Evolutionary conservation across 2,888 invertebrate species (phyloP), one percentile per base, ranked within the genome.

Genomic region (Lampropteryx suffumata): DNA sequence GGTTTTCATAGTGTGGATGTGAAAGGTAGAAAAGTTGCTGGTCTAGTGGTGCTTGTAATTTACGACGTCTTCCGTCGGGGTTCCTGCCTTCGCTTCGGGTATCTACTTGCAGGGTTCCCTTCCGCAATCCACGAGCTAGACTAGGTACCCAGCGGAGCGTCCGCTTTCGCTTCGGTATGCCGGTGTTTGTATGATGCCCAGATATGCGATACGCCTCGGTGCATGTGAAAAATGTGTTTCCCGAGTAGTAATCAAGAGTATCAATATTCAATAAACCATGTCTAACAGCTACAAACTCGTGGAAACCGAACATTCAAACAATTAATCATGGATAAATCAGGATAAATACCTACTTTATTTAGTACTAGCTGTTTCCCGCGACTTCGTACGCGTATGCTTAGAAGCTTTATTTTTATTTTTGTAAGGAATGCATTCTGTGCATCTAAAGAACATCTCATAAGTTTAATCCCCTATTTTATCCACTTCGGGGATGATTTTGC

Each of bases 181-280:
- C 65, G 65, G 58, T 59, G 28, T 33, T 42, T 50, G 57, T 63
- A 57, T 59, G 56, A 54, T 64, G 61, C 65, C 73, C 63, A 49
- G 66, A 62, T 72, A 79, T 76, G 73, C 79, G 77, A 65, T 59
- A 82, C 78, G 85, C 75, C 76, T 74, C 73, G 82, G 59, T 71
- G 84, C 81, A 78, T 87, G 85, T 79, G 85, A 87, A 86, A 83
- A 85, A 84, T 83, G 78, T 71, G 69, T 69, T 77, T 76, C 76
- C 57, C 41, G 50, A n/a, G n/a, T n/a, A n/a, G 46, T 44, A 17
- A 2, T 28, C 28, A 44, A n/a, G 12, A 29, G 41, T 52, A 51
- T 54, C 50, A 51, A 53, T 57, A 52, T 50, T 54, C 57, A 53
- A 57, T 57, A 56, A 48, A 57, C 39, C 46, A 61, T 50, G 32